A percentile compares a stretch with the other conserved stretches of the same genome.
Evolutionary conservation across 1,140 invertebrate genomes (phyloP).

Genomic region (Dreissena rostriformis): DNA sequence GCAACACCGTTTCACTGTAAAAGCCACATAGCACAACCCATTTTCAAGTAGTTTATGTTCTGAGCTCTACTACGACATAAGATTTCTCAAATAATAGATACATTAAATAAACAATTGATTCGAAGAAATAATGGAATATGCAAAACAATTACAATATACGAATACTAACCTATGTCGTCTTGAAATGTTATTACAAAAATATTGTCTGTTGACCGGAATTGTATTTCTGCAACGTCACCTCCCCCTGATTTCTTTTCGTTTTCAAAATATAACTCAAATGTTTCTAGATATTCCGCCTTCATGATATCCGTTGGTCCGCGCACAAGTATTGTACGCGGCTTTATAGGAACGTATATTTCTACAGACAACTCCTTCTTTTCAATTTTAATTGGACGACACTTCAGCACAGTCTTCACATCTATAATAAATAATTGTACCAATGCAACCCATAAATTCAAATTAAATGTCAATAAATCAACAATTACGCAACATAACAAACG

Average conservation of each 20-base stretch:
- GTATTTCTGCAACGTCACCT: neutral
- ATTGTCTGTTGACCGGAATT: neutral
- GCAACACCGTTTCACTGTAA: too few species aligned
- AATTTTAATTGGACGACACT: neutral
- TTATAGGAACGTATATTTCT: neutral
- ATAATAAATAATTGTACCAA: neutral
- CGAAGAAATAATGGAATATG: too few species aligned
- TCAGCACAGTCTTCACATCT: neutral
- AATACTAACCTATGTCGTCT: neutral
- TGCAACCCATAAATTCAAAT: too few species aligned
- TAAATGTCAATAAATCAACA: too few species aligned
- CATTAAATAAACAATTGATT: too few species aligned
- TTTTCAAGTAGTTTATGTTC: too few species aligned
- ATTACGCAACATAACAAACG: too few species aligned
- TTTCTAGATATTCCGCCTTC: neutral
- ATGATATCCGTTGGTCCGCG: neutral
- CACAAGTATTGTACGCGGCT: neutral
- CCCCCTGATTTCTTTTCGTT: neutral
- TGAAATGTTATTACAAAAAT: neutral
- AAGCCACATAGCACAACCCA: too few species aligned
- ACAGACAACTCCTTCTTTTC: neutral
- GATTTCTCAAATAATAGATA: too few species aligned
- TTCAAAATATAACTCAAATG: neutral
- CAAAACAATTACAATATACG: too few species aligned
- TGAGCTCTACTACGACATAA: too few species aligned